Evolutionary conservation across 2,888 invertebrate genomes (phyloP).

Genomic region (Allygus modestus): DNA sequence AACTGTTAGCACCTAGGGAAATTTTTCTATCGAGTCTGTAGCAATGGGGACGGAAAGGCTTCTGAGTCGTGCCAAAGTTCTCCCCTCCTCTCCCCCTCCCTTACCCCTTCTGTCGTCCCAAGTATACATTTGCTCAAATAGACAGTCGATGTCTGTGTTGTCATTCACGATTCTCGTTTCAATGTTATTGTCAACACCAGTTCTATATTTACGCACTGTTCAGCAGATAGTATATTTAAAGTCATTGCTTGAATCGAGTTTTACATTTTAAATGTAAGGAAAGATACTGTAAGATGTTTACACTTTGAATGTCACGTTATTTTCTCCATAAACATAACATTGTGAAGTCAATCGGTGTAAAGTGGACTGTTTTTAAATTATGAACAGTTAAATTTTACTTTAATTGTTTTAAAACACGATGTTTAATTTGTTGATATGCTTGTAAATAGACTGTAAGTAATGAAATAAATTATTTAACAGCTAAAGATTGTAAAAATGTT

Average conservation of each 20-base stretch:
- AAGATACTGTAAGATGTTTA: conserved; percentile 35
- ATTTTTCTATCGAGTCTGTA: conserved; percentile 8
- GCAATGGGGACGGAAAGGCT: conserved; percentile 1
- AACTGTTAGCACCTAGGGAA: not conserved
- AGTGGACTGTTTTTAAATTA: not conserved
- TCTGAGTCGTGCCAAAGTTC: conserved; percentile 34
- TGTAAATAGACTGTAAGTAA: conserved; percentile 44
- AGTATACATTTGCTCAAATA: conserved; percentile 59
- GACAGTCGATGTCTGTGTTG: conserved; percentile 56
- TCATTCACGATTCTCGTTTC: conserved; percentile 53
- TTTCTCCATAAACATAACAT: conserved; percentile 38
- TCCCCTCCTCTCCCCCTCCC: not conserved
- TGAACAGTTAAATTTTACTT: not conserved
- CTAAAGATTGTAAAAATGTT: conserved; percentile 15
- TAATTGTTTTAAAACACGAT: not conserved
- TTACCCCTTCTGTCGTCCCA: not conserved
- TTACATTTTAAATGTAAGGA: conserved; percentile 58
- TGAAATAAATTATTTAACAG: conserved; percentile 8
- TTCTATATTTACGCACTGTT: conserved; percentile 61
- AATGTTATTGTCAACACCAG: conserved; percentile 59
- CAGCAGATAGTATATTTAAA: conserved; percentile 52
- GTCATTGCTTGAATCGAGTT: conserved; percentile 61
- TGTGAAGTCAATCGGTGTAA: conserved; percentile 55
- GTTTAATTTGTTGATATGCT: not conserved
- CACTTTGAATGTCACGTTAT: conserved; percentile 37